Percentiles rank a stretch among this genome's conserved stretches.
Evolutionary conservation across 2,113 vertebrate species (phyloP).

Genomic region (Enhydra lutris): DNA sequence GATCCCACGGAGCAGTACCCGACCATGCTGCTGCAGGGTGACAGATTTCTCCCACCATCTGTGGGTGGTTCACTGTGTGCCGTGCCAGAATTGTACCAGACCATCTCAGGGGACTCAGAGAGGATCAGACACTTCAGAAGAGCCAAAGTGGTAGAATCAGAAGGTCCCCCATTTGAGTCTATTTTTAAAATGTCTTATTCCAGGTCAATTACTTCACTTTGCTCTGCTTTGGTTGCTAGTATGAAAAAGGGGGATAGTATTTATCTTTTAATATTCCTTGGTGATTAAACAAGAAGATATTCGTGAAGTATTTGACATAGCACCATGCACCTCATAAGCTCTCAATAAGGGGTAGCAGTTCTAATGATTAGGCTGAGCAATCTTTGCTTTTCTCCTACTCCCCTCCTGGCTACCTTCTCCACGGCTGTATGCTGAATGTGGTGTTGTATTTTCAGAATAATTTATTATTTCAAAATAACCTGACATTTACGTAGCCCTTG

Average conservation of each 20-base stretch:
- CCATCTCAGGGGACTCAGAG: neutral
- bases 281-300: neutral
- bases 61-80: neutral
- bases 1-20: accelerated
- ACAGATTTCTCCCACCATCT: too few relatives aligned
- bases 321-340: neutral
- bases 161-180: neutral
- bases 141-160: neutral
- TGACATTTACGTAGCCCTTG: neutral
- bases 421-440: neutral
- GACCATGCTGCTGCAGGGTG: accelerated
- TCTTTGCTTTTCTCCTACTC: neutral
- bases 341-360: neutral
- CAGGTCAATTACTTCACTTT: neutral
- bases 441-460: neutral
- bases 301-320: neutral
- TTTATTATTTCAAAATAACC: neutral
- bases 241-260: neutral
- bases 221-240: neutral
- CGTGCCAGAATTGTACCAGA: neutral
- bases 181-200: neutral
- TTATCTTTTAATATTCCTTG: neutral
- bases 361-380: neutral
- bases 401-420: neutral
- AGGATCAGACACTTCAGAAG: neutral